A percentile compares a stretch with the other conserved stretches of the same genome.
Evolutionary conservation across 1,140 invertebrate species (phyloP).

Genomic region (Heterodera carotae): DNA sequence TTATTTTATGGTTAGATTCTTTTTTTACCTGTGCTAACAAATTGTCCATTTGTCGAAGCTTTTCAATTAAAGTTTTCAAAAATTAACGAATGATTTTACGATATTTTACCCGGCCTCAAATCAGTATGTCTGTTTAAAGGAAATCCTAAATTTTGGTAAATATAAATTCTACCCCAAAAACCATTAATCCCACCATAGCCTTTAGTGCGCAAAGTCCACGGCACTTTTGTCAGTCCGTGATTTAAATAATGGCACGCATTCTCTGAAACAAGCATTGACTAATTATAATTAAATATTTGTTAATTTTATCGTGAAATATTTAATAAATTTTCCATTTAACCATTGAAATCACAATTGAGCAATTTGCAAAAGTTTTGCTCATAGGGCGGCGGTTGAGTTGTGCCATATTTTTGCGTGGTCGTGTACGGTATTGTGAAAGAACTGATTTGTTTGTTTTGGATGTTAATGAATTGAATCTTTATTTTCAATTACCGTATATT

Average conservation of each 20-base stretch:
- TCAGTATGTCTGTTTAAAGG: conserved; percentile 51
- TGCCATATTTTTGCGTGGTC: conserved; percentile 39
- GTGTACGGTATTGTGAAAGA: conserved; percentile 54
- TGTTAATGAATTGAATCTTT: too few species aligned
- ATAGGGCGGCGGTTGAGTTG: conserved; percentile 44
- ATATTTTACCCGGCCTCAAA: conserved; percentile 42
- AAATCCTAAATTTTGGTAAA: conserved; percentile 27
- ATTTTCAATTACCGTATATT: neutral
- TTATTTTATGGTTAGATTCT: neutral
- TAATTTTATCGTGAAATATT: conserved; percentile 19
- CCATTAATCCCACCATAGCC: conserved; percentile 37
- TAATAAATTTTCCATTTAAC: conserved; percentile 22
- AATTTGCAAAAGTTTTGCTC: conserved; percentile 58
- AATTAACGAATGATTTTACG: conserved; percentile 15
- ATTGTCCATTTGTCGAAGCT: conserved; percentile 60
- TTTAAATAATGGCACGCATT: conserved; percentile 64
- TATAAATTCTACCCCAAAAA: neutral
- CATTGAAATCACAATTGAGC: conserved; percentile 62
- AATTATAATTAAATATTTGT: conserved; percentile 21
- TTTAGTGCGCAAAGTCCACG: conserved; percentile 60
- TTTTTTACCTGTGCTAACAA: conserved; percentile 50
- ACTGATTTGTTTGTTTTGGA: too few species aligned
- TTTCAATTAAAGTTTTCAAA: conserved; percentile 36
- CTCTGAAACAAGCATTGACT: conserved; percentile 54
- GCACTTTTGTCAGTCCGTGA: conserved; percentile 62